Conservation (phyloP, 2,113 vertebrate species). For the Antennarius striatus region DNA sequence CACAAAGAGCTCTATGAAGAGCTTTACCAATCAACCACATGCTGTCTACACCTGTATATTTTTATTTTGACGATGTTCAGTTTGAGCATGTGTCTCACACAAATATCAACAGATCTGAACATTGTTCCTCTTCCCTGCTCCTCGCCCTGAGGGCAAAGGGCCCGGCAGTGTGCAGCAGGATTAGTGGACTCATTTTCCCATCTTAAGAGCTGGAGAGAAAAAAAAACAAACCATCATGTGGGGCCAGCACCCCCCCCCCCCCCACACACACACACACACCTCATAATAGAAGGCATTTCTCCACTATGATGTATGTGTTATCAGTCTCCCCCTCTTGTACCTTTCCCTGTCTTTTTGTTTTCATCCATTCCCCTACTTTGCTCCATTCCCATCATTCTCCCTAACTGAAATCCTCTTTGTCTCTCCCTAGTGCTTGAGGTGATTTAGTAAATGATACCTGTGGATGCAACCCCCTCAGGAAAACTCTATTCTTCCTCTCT, state of each 20-base stretch:
- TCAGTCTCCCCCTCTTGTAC: constrained; percentile 28
- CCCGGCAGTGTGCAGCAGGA: constrained; percentile 56
- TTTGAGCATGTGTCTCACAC: constrained; percentile 12
- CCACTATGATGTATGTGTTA: constrained; percentile 45
- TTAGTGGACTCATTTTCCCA: constrained; percentile 71
- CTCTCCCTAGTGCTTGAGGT: constrained; percentile 44
- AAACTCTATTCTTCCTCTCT: constrained; percentile 60
- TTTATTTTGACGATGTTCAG: constrained; percentile 30
- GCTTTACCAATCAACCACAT: constrained; percentile 30
- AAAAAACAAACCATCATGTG: constrained; percentile 67
- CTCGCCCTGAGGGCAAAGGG: constrained; percentile 49
- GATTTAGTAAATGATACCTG: constrained; percentile 70
- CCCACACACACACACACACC: constrained; percentile 18
- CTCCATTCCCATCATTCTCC: constrained; percentile 42
- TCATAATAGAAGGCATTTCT: constrained; percentile 41
- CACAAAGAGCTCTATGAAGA: constrained; percentile 32
- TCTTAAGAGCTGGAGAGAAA: constrained; percentile 67
- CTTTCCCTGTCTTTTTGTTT: constrained; percentile 44
- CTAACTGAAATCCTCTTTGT: constrained; percentile 67
- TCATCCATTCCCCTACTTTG: background rate
- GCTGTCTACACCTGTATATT: constrained; percentile 29
- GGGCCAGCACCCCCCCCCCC: constrained; percentile 44
- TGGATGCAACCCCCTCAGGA: constrained; percentile 38
- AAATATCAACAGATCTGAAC: constrained; percentile 34
- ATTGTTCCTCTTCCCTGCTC: constrained; percentile 33